A percentile compares a stretch with the other conserved stretches of the same genome.
Conservation (phyloP, 2,888 invertebrate genomes). For the Catocala fraxini region DNA sequence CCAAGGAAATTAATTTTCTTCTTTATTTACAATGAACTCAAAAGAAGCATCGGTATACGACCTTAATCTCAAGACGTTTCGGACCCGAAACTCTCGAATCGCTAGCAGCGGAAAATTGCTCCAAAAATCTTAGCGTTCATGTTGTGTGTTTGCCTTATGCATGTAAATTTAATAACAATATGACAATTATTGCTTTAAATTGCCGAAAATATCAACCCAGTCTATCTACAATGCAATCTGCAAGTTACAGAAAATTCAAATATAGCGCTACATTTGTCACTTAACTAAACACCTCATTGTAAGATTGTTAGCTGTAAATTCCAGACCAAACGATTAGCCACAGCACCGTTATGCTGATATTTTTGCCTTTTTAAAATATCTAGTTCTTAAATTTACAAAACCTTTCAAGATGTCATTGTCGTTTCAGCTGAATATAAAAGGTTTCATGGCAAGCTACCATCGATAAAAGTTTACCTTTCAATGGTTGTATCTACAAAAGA, state of each 20-base stretch:
- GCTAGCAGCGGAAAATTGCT: no score
- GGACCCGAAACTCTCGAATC: no score
- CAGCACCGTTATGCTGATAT: constrained; percentile 28
- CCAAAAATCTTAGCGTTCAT: no score
- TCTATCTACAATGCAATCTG: neutral
- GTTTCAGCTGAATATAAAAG: neutral
- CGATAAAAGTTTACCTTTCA: neutral
- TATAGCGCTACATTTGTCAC: constrained; percentile 10
- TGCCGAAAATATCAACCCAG: neutral
- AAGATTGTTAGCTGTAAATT: constrained; percentile 22
- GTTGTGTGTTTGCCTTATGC: no score
- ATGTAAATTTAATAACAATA: neutral
- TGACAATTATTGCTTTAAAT: constrained; percentile 1
- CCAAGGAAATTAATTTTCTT: no score
- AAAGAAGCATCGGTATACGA: no score
- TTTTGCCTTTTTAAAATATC: constrained; percentile 6
- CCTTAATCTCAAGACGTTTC: no score
- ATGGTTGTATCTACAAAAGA: no score
- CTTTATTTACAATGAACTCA: no score
- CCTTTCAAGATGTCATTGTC: neutral
- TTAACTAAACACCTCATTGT: constrained; percentile 1
- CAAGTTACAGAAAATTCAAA: neutral
- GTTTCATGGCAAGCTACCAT: neutral
- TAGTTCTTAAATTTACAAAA: constrained; percentile 1
- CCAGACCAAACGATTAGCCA: constrained; percentile 27